Conservation (phyloP, 2,113 vertebrate species). For the Tachycineta bicolor region DNA sequence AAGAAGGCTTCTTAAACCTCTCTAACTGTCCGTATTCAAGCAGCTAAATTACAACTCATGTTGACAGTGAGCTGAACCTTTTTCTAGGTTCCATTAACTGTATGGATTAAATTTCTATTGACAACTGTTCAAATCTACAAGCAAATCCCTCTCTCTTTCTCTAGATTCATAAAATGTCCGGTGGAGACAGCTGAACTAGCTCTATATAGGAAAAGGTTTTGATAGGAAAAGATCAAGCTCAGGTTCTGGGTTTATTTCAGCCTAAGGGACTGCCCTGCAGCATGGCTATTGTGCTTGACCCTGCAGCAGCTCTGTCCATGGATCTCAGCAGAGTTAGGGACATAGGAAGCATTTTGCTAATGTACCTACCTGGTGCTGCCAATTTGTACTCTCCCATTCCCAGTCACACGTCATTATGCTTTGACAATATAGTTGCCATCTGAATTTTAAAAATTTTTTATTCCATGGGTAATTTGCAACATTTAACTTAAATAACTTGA, state of each 20-base stretch:
- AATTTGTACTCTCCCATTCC: not conserved
- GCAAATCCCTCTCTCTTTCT: not conserved
- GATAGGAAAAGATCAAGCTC: not conserved
- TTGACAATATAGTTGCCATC: conserved; percentile 27
- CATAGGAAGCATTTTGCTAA: not conserved
- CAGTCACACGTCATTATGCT: not conserved
- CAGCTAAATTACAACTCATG: not conserved
- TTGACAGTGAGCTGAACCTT: not conserved
- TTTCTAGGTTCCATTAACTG: not conserved
- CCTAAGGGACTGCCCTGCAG: not conserved
- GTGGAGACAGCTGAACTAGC: not conserved
- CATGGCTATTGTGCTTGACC: fast-evolving
- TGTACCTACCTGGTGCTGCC: not conserved
- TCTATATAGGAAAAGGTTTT: not conserved
- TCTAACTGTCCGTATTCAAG: not conserved
- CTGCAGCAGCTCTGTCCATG: not conserved
- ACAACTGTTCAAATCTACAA: not conserved
- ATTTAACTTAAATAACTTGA: conserved; percentile 49
- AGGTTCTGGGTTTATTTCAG: not conserved
- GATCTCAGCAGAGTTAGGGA: not conserved
- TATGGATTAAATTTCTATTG: not conserved
- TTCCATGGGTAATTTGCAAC: conserved; percentile 28
- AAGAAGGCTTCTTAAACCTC: not conserved
- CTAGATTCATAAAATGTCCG: not conserved
- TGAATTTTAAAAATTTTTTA: conserved; percentile 44